These are phyloP conservation scores for Stictonetta naevosa DNA, from an alignment of 2,113 vertebrate genomes.

Conservation along the genomic window DNA sequence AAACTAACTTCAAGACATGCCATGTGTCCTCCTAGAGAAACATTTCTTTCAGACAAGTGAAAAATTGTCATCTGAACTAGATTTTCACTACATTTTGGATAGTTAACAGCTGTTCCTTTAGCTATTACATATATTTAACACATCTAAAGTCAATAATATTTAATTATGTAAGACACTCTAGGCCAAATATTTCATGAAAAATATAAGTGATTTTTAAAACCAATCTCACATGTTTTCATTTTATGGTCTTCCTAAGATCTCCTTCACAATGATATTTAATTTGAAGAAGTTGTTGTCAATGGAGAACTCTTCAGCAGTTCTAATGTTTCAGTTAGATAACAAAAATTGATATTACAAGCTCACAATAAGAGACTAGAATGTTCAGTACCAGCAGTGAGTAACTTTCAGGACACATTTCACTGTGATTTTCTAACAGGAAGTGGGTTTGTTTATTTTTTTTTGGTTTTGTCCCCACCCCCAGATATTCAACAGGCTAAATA, in stretches of 20 bases:
- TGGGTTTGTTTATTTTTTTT: neutral
- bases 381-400: neutral
- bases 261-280: neutral
- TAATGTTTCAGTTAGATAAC: neutral
- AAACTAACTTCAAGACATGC: neutral
- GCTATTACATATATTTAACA: neutral
- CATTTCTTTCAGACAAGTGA: neutral
- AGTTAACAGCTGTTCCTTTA: neutral
- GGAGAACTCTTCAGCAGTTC: neutral
- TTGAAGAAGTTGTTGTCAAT: neutral
- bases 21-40: neutral
- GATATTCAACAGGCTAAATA: neutral
- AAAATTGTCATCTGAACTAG: neutral
- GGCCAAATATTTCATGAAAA: constrained; percentile 1
- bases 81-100: neutral
- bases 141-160: neutral
- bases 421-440: neutral
- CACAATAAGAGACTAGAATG: neutral
- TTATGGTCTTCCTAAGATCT: neutral
- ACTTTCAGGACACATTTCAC: neutral
- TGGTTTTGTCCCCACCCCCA: neutral
- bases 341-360: neutral
- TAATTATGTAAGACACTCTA: neutral
- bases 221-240: neutral
- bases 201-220: neutral